Evolutionary conservation across 2,797 vertebrate genomes (phyloP), one percentile per base, ranked within the genome.

Genomic region (Poeciliopsis infans): DNA sequence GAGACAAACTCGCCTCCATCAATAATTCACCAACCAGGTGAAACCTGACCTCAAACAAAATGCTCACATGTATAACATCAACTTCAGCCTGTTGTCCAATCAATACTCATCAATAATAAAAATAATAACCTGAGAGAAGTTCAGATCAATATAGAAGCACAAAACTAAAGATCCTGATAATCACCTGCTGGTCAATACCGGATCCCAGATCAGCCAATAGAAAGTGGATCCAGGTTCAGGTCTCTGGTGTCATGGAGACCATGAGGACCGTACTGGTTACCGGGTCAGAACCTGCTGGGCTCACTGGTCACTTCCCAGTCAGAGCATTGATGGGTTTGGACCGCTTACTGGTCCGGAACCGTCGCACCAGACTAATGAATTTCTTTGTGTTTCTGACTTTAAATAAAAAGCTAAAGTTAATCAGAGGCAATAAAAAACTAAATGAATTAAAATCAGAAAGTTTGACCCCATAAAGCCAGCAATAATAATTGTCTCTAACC

Each of bases 11-110:
- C 5, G 3, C 33, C 51, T 75, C 61, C 72, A 86, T 92, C 72
- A 87, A 92, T 92, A 84, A 89, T 92, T 86, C 77, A 41, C 12
- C 3, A 57, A 43, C n/a, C 13, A 43, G 39, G 18, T 59, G 53
- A 59, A 59, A 59, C 11, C 11, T 41, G 61, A 72, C 59, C 57
- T 20, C 36, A 28, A 66, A 10, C 25, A 36, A 49, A 39, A 41
- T 23, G 36, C 59, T 23, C 18, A 66, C 36, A 4, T 66, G 3
- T 13, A 43, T 11, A 5, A 25, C 4, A 68, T 25, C 2, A 3
- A 25, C 12, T 41, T 10, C 20, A 20, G n/a, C 8, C 20, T 64
- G 23, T 59, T 28, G 5, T 41, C 31, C 70, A 36, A 53, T 13
- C n/a, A 49, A 43, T 18, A 20, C 47, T 49, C 18, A 6, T 49